Evolutionary conservation across 2,888 invertebrate species (phyloP).

Genomic region (Dolichomitus sp.): DNA sequence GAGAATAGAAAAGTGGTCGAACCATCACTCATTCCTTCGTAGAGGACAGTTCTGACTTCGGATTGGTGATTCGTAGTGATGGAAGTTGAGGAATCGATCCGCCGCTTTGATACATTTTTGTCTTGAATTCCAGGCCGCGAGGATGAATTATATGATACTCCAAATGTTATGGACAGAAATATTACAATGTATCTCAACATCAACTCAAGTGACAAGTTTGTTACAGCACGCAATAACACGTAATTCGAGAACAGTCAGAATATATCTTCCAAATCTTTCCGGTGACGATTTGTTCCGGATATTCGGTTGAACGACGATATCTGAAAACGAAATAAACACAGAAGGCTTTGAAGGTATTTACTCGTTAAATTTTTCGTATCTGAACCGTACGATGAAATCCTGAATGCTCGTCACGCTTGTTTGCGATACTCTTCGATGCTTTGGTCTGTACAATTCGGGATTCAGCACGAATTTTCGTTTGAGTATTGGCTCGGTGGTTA

Average conservation of each 20-base stretch:
- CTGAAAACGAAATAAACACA: slow-evolving; percentile 43
- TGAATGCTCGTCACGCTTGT: slow-evolving; percentile 37
- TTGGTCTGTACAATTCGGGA: neutral
- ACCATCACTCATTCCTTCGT: neutral
- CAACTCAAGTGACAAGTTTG: neutral
- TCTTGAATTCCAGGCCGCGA: neutral
- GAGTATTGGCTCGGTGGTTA: neutral
- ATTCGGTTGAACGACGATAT: slow-evolving; percentile 30
- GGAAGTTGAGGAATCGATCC: neutral
- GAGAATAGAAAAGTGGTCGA: neutral
- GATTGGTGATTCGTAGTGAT: neutral
- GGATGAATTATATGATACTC: neutral
- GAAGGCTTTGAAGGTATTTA: slow-evolving; percentile 14
- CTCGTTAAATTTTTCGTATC: neutral
- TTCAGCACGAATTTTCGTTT: slow-evolving; percentile 34
- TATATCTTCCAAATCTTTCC: slow-evolving; percentile 10
- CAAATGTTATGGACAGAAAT: slow-evolving; percentile 7
- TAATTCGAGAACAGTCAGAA: neutral
- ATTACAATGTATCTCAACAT: neutral
- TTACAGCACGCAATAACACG: neutral
- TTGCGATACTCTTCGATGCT: slow-evolving; percentile 4
- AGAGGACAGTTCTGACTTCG: neutral
- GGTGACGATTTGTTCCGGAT: neutral
- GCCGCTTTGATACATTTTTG: neutral
- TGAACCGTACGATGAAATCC: slow-evolving; percentile 24